These are phyloP conservation scores for Myocastor coypus DNA, from an alignment of 2,113 vertebrate genomes.

Conservation along the genomic window DNA sequence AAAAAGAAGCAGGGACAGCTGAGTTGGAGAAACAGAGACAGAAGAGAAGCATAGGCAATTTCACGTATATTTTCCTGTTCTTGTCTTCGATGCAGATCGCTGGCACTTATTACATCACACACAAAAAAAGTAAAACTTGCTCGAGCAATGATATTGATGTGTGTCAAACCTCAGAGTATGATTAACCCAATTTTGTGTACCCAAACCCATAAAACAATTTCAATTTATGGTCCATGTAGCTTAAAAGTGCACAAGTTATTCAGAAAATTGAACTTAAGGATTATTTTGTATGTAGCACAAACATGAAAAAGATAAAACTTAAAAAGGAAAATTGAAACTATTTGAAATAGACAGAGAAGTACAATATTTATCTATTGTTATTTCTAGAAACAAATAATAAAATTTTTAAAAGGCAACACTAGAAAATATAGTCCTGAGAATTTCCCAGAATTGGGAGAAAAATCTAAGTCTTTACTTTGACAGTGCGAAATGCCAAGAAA, in stretches of 20 bases:
- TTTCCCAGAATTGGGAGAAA: background rate
- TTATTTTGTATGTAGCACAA: constrained; percentile 19
- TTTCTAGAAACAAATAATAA: constrained; percentile 41
- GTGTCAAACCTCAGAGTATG: background rate
- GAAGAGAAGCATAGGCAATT: background rate
- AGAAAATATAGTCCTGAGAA: background rate
- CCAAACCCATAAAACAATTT: background rate
- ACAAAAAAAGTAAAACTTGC: background rate
- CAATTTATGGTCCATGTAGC: background rate
- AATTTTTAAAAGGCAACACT: background rate
- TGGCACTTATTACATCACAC: background rate
- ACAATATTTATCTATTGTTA: background rate
- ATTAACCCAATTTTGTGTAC: background rate
- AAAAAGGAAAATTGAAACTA: constrained; percentile 24
- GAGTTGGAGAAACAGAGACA: background rate
- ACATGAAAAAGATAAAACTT: background rate
- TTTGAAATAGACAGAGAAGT: background rate
- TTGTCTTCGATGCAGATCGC: background rate
- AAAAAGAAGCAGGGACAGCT: background rate
- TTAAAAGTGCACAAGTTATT: background rate
- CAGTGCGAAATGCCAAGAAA: background rate
- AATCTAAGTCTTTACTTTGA: background rate
- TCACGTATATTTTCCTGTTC: background rate
- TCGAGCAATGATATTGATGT: background rate
- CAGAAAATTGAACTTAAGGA: background rate